Evolutionary conservation across 2,888 invertebrate genomes (phyloP).

Genomic region (Gnatocerus cornutus): DNA sequence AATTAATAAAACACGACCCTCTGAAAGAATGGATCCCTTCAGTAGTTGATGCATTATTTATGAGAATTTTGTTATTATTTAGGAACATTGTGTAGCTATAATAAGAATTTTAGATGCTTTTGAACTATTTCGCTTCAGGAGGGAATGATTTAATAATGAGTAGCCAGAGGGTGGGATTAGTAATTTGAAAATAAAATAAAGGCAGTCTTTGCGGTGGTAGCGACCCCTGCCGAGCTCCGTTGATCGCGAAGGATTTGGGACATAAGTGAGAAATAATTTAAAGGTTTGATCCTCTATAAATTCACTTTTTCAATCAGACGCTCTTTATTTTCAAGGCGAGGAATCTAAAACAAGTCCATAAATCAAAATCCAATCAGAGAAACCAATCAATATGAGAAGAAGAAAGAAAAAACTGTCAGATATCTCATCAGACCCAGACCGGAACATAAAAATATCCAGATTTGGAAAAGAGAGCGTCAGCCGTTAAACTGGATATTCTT

Average conservation of each 20-base stretch:
- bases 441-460: constrained; percentile 54
- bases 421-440: constrained; percentile 52
- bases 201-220: background rate
- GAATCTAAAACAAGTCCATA: constrained; percentile 55
- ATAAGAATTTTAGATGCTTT: constrained; percentile 29
- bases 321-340: constrained; percentile 46
- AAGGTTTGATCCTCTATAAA: constrained; percentile 34
- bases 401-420: constrained; percentile 54
- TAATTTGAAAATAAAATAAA: constrained; percentile 4
- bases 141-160: constrained; percentile 16
- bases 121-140: constrained; percentile 1
- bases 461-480: constrained; percentile 51
- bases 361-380: constrained; percentile 58
- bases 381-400: constrained; percentile 53
- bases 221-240: no score
- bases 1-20: constrained; percentile 25
- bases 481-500: constrained; percentile 55
- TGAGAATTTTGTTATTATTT: constrained; percentile 38
- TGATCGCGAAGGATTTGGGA: constrained; percentile 1
- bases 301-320: constrained; percentile 45
- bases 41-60: constrained; percentile 27
- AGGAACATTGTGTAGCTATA: constrained; percentile 12
- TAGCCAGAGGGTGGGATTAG: constrained; percentile 1
- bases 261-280: constrained; percentile 39
- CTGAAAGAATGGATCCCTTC: constrained; percentile 8